Percentiles rank a stretch among this genome's conserved stretches.
phyloP scores from a whole-genome alignment of 1,140 invertebrate species.

The Holotrichia oblita region DNA sequence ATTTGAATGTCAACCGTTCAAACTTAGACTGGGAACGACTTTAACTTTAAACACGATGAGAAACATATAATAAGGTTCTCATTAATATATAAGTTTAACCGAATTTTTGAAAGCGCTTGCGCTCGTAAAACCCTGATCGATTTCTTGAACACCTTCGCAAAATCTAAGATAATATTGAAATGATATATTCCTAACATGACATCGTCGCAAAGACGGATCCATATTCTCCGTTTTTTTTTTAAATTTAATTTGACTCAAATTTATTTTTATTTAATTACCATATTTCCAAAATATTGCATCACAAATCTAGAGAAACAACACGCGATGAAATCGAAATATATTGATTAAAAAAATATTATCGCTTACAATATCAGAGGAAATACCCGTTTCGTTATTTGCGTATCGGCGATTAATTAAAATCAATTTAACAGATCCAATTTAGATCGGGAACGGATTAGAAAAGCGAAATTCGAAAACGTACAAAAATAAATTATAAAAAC shows the following conservation, averaged over 20 bases:
- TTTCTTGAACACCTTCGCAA: constrained; percentile 30
- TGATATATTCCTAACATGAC: neutral
- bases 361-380: too few species aligned
- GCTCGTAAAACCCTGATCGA: neutral
- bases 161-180: neutral
- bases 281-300: too few species aligned
- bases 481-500: too few species aligned
- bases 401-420: too few species aligned
- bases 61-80: neutral
- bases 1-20: neutral
- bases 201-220: neutral
- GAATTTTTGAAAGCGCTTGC: constrained; percentile 24
- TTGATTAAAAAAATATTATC: too few species aligned
- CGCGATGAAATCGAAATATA: neutral
- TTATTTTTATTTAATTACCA: neutral
- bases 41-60: neutral
- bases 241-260: neutral
- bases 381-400: too few species aligned
- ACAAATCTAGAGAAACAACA: too few species aligned
- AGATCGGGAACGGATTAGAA: neutral
- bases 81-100: constrained; percentile 11
- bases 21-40: too few species aligned
- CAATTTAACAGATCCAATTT: too few species aligned
- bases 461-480: neutral
- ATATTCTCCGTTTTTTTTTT: neutral